phyloP scores from a whole-genome alignment of 2,888 invertebrate genomes.

The Caenorhabditis sp. region DNA sequence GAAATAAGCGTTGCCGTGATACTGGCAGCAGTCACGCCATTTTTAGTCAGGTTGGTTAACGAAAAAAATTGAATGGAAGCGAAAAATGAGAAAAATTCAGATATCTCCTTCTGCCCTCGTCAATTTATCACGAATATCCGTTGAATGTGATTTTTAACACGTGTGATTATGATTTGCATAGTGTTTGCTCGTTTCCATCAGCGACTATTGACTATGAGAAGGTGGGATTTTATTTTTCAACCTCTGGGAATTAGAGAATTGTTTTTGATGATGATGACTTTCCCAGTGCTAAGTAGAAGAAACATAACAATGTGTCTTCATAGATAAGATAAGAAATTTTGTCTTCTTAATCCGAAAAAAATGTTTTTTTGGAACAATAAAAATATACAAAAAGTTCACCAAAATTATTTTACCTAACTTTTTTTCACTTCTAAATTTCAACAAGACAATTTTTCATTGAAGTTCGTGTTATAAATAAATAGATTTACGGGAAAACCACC shows the following conservation, averaged over 20 bases:
- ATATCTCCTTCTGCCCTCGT: constrained; percentile 41
- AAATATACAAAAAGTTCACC: too few relatives aligned
- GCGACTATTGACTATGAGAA: constrained; percentile 53
- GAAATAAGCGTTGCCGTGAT: neutral
- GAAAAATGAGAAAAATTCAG: constrained; percentile 17
- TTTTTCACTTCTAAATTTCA: too few relatives aligned
- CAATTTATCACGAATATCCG: constrained; percentile 52
- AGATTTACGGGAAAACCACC: too few relatives aligned
- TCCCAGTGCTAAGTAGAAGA: too few relatives aligned
- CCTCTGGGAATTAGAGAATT: neutral
- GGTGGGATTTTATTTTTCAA: constrained; percentile 29
- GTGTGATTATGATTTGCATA: constrained; percentile 61
- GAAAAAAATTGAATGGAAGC: neutral
- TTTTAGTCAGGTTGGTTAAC: neutral
- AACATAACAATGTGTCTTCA: too few relatives aligned
- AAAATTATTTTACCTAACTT: too few relatives aligned
- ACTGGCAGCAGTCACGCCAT: neutral
- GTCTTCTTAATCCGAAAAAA: too few relatives aligned
- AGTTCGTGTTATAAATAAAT: too few relatives aligned
- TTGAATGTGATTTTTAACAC: constrained; percentile 64
- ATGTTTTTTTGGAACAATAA: too few relatives aligned
- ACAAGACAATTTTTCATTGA: too few relatives aligned
- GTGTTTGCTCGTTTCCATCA: constrained; percentile 66
- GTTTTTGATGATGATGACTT: too few relatives aligned
- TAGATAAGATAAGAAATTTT: too few relatives aligned